phyloP scores from a whole-genome alignment of 2,888 invertebrate genomes.

The Hetaerina titia region DNA sequence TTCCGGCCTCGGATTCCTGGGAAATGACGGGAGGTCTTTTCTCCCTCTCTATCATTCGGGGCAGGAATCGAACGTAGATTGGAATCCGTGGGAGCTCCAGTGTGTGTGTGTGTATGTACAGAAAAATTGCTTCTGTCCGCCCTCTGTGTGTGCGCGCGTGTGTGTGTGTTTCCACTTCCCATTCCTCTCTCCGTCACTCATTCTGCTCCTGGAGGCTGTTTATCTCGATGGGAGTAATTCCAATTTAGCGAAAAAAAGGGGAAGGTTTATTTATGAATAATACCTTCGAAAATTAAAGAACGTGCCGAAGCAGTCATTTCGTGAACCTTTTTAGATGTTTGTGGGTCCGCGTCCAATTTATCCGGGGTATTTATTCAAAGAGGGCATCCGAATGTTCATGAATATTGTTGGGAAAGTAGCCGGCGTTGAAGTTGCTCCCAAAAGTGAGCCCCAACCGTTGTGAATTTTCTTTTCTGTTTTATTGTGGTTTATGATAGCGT shows the following conservation, averaged over 20 bases:
- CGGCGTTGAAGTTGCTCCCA: not conserved
- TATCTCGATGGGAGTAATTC: slow-evolving; percentile 32
- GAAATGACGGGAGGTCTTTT: not conserved
- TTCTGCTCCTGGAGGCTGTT: slow-evolving; percentile 18
- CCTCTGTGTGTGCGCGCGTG: not conserved
- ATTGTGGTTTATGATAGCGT: not conserved
- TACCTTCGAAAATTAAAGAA: slow-evolving; percentile 34
- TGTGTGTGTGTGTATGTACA: not conserved
- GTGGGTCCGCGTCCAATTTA: not conserved
- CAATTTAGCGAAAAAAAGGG: not conserved
- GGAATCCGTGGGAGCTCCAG: not conserved
- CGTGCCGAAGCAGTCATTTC: slow-evolving; percentile 32
- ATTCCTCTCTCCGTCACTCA: slow-evolving; percentile 16
- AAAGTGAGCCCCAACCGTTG: not conserved
- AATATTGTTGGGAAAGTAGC: slow-evolving; percentile 12
- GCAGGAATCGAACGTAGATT: not conserved
- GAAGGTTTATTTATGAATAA: slow-evolving; percentile 26
- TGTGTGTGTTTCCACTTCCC: not conserved
- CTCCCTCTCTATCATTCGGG: not conserved
- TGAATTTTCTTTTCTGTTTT: not conserved
- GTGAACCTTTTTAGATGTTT: slow-evolving; percentile 22
- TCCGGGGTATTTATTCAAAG: not conserved
- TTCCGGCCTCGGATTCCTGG: slow-evolving; percentile 4
- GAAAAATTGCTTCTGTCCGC: not conserved
- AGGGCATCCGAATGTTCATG: not conserved